Evolutionary conservation across 2,888 invertebrate genomes (phyloP).

Genomic region (Electrophaes corylata): DNA sequence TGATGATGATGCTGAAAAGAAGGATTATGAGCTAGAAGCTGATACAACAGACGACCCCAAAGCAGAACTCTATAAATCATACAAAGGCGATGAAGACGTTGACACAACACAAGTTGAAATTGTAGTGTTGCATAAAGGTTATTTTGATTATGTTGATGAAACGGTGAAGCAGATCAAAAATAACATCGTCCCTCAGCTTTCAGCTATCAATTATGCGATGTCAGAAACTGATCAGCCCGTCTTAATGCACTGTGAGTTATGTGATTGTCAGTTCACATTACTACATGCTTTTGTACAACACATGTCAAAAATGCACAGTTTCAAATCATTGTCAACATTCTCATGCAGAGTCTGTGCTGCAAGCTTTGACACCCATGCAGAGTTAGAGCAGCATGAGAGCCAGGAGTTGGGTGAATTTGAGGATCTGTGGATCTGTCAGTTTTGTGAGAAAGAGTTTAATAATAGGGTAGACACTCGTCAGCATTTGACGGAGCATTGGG

Average conservation of each 20-base stretch:
- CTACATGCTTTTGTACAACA: constrained; percentile 56
- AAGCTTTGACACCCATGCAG: constrained; percentile 63
- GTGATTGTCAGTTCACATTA: constrained; percentile 56
- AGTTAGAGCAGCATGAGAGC: constrained; percentile 60
- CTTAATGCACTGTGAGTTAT: constrained; percentile 63
- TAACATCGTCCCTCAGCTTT: constrained; percentile 58
- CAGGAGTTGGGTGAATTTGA: constrained; percentile 72
- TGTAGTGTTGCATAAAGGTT: constrained; percentile 70
- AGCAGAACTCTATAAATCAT: constrained; percentile 34
- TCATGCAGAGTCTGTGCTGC: constrained; percentile 72
- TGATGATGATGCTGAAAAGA: constrained; percentile 13
- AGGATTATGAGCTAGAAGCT: constrained; percentile 1
- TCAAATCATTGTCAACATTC: constrained; percentile 63
- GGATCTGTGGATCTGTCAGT: constrained; percentile 79
- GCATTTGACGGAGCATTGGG: constrained; percentile 69
- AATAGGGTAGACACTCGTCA: constrained; percentile 61
- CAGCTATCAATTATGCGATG: constrained; percentile 60
- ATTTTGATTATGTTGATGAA: constrained; percentile 66
- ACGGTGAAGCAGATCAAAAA: constrained; percentile 57
- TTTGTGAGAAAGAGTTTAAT: constrained; percentile 79
- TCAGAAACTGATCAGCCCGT: constrained; percentile 47
- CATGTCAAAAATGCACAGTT: constrained; percentile 68
- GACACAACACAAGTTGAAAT: constrained; percentile 76
- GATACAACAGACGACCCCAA: neutral
- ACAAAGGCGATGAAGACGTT: constrained; percentile 73